Evolutionary conservation across 1,140 invertebrate genomes (phyloP).

Genomic region (Drosophila arizonae): DNA sequence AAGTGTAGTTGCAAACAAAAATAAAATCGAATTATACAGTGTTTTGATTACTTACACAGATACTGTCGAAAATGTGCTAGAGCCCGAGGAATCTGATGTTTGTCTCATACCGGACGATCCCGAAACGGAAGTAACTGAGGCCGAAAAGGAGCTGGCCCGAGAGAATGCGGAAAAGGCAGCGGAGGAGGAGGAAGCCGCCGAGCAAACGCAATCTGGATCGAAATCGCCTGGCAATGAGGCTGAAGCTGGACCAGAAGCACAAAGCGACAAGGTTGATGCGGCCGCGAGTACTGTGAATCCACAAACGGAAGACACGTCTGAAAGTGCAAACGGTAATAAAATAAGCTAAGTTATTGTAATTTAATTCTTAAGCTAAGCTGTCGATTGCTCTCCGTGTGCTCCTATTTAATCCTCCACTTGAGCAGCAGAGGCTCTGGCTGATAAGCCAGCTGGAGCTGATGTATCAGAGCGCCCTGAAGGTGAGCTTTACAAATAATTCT

Average conservation of each 20-base stretch:
- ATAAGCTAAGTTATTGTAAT: not conserved
- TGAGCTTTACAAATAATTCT: slow-evolving; percentile 43
- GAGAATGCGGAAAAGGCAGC: slow-evolving; percentile 83
- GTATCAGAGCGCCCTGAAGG: slow-evolving; percentile 58
- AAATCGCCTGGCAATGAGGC: slow-evolving; percentile 38
- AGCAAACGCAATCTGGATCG: slow-evolving; percentile 43
- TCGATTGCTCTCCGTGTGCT: slow-evolving; percentile 5
- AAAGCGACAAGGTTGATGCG: slow-evolving; percentile 17
- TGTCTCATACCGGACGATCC: slow-evolving; percentile 83
- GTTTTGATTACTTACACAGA: slow-evolving; percentile 29
- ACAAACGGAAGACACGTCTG: slow-evolving; percentile 22
- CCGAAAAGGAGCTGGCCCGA: slow-evolving; percentile 85
- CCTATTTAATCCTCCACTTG: slow-evolving; percentile 39
- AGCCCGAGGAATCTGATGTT: slow-evolving; percentile 79
- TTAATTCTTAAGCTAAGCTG: slow-evolving; percentile 14
- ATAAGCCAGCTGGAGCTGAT: slow-evolving; percentile 58
- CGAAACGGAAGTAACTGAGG: slow-evolving; percentile 86
- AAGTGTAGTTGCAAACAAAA: not conserved
- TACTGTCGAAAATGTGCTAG: slow-evolving; percentile 76
- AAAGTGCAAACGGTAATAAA: slow-evolving; percentile 49
- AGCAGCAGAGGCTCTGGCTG: slow-evolving; percentile 61
- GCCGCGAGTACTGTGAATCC: not conserved
- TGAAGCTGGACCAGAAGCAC: not conserved
- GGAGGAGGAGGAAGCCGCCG: slow-evolving; percentile 63
- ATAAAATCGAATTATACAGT: not conserved